These are phyloP conservation scores for Catocala fraxini DNA, from an alignment of 2,888 invertebrate species.

Conservation along the genomic window DNA sequence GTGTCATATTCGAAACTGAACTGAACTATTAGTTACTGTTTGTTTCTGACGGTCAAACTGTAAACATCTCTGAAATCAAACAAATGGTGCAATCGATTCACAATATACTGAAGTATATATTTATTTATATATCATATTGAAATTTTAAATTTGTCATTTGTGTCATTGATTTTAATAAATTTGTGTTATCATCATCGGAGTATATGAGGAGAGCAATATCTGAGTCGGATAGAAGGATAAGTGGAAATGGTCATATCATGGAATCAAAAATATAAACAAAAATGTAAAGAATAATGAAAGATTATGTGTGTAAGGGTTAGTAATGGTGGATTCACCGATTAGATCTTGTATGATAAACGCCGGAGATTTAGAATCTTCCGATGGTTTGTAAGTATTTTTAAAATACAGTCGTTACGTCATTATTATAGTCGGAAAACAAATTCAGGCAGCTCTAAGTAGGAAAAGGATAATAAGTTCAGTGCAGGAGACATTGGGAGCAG, in stretches of 20 bases:
- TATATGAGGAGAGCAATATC: slow-evolving; percentile 77
- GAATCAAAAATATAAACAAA: slow-evolving; percentile 78
- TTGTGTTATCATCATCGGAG: slow-evolving; percentile 58
- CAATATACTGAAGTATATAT: slow-evolving; percentile 64
- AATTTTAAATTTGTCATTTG: slow-evolving; percentile 34
- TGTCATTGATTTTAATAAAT: slow-evolving; percentile 55
- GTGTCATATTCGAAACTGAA: slow-evolving; percentile 76
- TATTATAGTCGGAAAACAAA: slow-evolving; percentile 63
- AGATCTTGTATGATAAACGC: slow-evolving; percentile 75
- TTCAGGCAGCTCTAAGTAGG: slow-evolving; percentile 65
- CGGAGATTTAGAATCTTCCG: slow-evolving; percentile 84
- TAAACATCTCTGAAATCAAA: slow-evolving; percentile 61
- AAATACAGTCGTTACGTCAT: slow-evolving; percentile 79
- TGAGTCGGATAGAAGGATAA: slow-evolving; percentile 71
- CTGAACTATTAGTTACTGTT: slow-evolving; percentile 51
- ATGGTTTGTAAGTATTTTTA: slow-evolving; percentile 79
- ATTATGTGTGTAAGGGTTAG: slow-evolving; percentile 76
- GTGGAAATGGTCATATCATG: slow-evolving; percentile 84
- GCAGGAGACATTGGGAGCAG: slow-evolving; percentile 41
- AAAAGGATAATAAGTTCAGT: slow-evolving; percentile 49
- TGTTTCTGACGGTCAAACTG: slow-evolving; percentile 62
- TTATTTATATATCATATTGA: slow-evolving; percentile 51
- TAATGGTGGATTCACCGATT: slow-evolving; percentile 76
- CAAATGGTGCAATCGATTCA: slow-evolving; percentile 71
- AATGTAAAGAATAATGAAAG: slow-evolving; percentile 73